Conservation (phyloP, 2,113 vertebrate species). For the Epinephelus lanceolatus region DNA sequence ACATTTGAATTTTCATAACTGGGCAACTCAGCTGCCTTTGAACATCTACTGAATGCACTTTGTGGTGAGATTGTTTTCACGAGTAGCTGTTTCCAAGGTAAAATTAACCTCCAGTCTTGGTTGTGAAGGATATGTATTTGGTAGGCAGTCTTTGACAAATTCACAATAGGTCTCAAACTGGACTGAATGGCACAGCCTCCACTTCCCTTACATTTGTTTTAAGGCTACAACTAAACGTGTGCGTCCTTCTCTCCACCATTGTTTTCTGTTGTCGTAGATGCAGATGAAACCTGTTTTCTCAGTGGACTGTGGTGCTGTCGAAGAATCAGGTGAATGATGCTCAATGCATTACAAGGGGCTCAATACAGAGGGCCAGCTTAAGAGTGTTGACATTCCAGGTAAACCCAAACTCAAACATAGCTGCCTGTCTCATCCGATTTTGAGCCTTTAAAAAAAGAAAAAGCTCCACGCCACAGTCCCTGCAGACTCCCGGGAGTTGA, state of each 20-base stretch:
- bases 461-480: neutral
- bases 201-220: neutral
- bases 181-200: neutral
- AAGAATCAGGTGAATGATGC: slow-evolving; percentile 1
- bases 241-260: neutral
- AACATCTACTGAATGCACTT: neutral
- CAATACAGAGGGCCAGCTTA: slow-evolving; percentile 27
- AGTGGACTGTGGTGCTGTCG: neutral
- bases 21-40: neutral
- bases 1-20: too few relatives aligned
- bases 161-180: neutral
- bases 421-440: slow-evolving; percentile 38
- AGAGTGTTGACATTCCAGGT: slow-evolving; percentile 60
- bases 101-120: neutral
- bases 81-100: neutral
- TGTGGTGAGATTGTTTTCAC: neutral
- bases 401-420: slow-evolving; percentile 66
- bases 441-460: slow-evolving; percentile 25
- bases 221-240: neutral
- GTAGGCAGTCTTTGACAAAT: neutral
- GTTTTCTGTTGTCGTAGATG: neutral
- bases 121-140: neutral
- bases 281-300: slow-evolving; percentile 15
- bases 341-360: slow-evolving; percentile 39
- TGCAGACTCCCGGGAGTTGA: neutral